Evolutionary conservation across 2,888 invertebrate genomes (phyloP), one percentile per base, ranked within the genome.

Genomic region (Chirona hameri): DNA sequence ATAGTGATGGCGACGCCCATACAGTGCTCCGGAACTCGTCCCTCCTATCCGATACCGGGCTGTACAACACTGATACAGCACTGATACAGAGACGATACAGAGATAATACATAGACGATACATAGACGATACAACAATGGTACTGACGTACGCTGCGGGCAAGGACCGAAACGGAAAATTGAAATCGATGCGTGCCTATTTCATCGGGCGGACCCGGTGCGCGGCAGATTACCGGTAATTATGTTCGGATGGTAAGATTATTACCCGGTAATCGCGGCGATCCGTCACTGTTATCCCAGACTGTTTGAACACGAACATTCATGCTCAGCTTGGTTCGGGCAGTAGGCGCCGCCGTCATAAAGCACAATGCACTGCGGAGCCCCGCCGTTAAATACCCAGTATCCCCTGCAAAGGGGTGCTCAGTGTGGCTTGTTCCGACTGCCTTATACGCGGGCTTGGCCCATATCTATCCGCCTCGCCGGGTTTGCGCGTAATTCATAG

Each of bases 131-230:
- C 39, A 39, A 39, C 39, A 39, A 39, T 39, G 4, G 7, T 7
- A 39, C 39, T 39, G 39, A 39, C 39, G 39, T 39, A 39, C 39
- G 39, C 39, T 39, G 39, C 7, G 39, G 39, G 39, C 39, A 39
- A 7, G 7, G 39, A 39, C 21, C 60, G 31, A 29, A 31, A 69
- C 29, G 18, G 18, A 29, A 14, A 72, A 72, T 31, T 72, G 72
- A 72, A 72, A 72, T 72, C 29, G 72, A 31, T 72, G 72, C 18
- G 72, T 18, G 29, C 29, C 72, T 72, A 29, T 31, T 72, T 72
- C 31, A 72, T 72, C 72, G 27, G 72, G 31, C 72, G 31, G 72
- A 18, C 18, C 24, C n/a, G 24, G 69, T 31, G 15, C 31, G 31
- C 15, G 18, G 27, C 72, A 18, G 31, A 31, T 72, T 29, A 31